Percentiles rank a stretch among this genome's conserved stretches.
Evolutionary conservation across 2,888 invertebrate species (phyloP).

Genomic region (Blomia tropicalis): DNA sequence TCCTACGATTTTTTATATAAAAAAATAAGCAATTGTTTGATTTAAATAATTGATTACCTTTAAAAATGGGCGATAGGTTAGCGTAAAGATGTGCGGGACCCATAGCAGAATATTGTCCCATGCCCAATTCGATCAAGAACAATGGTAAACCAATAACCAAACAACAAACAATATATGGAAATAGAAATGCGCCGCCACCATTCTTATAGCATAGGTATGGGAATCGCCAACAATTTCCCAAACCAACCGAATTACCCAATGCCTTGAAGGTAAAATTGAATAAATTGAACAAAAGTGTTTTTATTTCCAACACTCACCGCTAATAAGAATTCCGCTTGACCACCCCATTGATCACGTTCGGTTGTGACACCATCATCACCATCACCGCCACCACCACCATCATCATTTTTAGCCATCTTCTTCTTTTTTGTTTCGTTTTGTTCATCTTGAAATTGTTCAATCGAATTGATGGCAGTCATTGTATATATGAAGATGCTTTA

Average conservation of each 20-base stretch:
- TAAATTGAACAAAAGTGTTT: neutral
- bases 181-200: conserved; percentile 49
- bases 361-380: neutral
- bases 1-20: conserved; percentile 18
- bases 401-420: too few species aligned
- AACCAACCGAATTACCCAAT: conserved; percentile 61
- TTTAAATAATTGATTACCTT: conserved; percentile 21
- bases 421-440: too few species aligned
- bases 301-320: conserved; percentile 61
- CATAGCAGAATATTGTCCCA: conserved; percentile 29
- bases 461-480: too few species aligned
- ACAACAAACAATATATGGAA: conserved; percentile 28
- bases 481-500: too few species aligned
- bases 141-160: conserved; percentile 29
- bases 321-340: conserved; percentile 78
- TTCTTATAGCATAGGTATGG: conserved; percentile 91
- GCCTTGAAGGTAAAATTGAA: too few species aligned
- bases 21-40: neutral
- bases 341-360: conserved; percentile 64
- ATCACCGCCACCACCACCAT: neutral
- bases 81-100: conserved; percentile 28
- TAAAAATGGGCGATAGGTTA: conserved; percentile 28
- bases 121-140: conserved; percentile 28
- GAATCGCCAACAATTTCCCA: conserved; percentile 76
- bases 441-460: too few species aligned